A percentile compares a stretch with the other conserved stretches of the same genome.
Conservation (phyloP, 2,113 vertebrate species). For the Lophotis ruficrista region DNA sequence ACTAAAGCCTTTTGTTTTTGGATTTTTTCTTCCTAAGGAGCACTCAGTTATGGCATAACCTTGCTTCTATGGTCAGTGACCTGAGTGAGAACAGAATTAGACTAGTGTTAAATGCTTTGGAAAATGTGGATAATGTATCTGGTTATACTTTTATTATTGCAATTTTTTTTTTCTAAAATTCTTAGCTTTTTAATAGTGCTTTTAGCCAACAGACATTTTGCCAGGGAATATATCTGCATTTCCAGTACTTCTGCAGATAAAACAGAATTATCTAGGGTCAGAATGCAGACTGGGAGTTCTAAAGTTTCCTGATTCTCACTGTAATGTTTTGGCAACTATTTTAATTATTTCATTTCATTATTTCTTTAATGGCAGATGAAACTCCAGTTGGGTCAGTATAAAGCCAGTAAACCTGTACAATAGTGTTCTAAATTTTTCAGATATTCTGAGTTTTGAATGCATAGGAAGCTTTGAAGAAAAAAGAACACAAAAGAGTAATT, state of each 20-base stretch:
- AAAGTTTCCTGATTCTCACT: neutral
- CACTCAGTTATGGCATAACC: neutral
- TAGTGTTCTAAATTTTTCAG: neutral
- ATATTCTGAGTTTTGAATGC: neutral
- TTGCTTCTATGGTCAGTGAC: neutral
- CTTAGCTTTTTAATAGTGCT: neutral
- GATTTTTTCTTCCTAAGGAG: neutral
- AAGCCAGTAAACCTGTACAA: neutral
- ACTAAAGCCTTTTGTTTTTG: neutral
- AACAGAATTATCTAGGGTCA: neutral
- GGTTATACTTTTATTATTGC: neutral
- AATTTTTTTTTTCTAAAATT: neutral
- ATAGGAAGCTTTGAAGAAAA: neutral
- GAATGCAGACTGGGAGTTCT: neutral
- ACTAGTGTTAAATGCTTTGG: neutral
- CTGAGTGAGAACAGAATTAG: neutral
- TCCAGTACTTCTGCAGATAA: neutral
- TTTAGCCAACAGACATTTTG: neutral
- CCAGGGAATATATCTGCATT: neutral
- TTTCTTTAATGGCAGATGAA: neutral
- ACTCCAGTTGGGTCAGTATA: neutral
- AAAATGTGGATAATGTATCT: neutral
- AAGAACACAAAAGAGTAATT: neutral
- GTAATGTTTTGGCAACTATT: neutral
- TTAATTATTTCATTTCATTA: neutral